phyloP scores from a whole-genome alignment of 2,797 vertebrate species.

The Diceros bicornis region DNA sequence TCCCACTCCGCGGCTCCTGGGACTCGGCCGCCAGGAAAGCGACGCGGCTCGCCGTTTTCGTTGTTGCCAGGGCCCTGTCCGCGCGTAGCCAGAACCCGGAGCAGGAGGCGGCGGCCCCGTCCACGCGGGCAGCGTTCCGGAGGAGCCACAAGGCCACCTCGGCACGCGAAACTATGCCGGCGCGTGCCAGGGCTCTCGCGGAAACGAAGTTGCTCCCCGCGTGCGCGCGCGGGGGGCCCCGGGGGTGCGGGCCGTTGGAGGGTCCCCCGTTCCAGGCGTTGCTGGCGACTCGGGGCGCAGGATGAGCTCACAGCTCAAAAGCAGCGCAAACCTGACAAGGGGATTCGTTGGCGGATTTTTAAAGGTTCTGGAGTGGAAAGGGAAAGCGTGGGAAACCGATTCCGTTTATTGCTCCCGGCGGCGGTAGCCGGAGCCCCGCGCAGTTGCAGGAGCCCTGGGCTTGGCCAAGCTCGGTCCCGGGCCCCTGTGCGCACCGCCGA shows the following conservation, averaged over 20 bases:
- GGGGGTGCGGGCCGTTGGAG: background rate
- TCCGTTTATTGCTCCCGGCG: background rate
- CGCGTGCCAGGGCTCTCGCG: background rate
- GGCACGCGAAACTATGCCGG: background rate
- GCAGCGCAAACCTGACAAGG: fast-evolving
- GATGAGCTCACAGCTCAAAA: background rate
- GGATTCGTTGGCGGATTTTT: constrained; percentile 40
- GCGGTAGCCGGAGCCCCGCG: background rate
- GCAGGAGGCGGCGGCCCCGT: background rate
- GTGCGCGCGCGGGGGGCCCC: background rate
- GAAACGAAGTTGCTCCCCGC: background rate
- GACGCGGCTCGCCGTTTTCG: background rate
- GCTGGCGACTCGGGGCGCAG: fast-evolving
- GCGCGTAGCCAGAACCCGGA: background rate
- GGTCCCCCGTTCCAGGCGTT: too few relatives aligned
- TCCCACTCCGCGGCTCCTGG: background rate
- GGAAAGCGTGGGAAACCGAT: constrained; percentile 15
- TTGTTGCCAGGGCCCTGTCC: background rate
- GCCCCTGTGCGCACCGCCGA: fast-evolving
- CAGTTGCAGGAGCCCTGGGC: fast-evolving
- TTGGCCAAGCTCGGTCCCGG: fast-evolving
- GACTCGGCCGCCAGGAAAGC: fast-evolving
- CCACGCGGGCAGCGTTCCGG: background rate
- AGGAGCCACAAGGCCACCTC: background rate
- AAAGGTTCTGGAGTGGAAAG: background rate